Conservation (phyloP, 2,113 vertebrate genomes). For the Podarcis cretensis region DNA sequence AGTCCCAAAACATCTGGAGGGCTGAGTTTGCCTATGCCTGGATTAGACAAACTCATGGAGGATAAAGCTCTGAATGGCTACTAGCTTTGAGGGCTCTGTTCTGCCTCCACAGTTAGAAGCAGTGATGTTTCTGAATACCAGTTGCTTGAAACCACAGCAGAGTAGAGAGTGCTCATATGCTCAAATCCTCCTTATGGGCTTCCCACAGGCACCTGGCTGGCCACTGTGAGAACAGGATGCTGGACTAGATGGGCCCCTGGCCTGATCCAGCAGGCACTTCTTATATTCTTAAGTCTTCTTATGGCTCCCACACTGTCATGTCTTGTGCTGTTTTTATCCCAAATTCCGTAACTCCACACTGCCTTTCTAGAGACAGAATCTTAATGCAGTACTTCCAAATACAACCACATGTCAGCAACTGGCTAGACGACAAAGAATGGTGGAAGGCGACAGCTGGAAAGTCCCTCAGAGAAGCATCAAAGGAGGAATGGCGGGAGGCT, state of each 20-base stretch:
- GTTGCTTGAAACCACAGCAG: too few species aligned
- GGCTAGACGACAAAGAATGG: too few species aligned
- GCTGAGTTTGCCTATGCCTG: too few species aligned
- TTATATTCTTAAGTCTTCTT: too few species aligned
- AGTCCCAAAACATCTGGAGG: too few species aligned
- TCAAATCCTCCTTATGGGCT: too few species aligned
- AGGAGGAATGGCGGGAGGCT: too few species aligned
- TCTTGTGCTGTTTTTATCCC: background rate
- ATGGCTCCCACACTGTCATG: background rate
- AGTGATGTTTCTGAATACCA: background rate
- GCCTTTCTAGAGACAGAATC: background rate
- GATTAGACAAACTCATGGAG: too few species aligned
- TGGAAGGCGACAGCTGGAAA: too few species aligned
- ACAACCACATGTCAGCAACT: background rate
- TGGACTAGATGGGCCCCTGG: background rate
- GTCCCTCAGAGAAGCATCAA: too few species aligned
- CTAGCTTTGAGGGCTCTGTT: background rate
- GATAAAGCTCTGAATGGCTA: background rate
- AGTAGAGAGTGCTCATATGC: too few species aligned
- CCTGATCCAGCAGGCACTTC: background rate
- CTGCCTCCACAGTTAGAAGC: background rate
- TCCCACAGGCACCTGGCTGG: too few species aligned
- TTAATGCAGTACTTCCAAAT: background rate
- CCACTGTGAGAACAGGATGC: background rate
- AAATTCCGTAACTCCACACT: background rate